Evolutionary conservation across 2,797 vertebrate species (phyloP), one percentile per base, ranked within the genome.

Genomic region (Buceros bicornis): DNA sequence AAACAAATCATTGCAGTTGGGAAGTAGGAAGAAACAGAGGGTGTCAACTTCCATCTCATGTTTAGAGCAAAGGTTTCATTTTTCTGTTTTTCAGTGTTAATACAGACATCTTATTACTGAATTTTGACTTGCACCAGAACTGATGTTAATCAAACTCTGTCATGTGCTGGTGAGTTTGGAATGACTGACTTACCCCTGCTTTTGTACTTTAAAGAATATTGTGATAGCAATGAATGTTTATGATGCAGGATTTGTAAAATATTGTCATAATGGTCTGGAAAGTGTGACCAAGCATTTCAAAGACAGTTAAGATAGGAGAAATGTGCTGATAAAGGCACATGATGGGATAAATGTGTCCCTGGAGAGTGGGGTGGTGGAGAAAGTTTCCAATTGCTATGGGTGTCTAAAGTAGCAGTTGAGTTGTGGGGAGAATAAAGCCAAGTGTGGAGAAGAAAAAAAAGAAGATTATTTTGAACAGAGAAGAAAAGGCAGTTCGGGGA

Each of bases 341-440:
- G 2, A 29, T 35, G 24, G 22, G 15, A 37, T 65, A n/a, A 51
- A 58, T 73, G 37, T 19, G 21, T 22, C 22, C 15, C 8, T 24
- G 14, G 8, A 56, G 20, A 33, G 19, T 48, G 6, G 25, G 3
- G 3, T 26, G 2, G 10, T 11, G 10, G 5, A 33, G 35, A 42
- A 64, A 33, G 16, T 29, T 57, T 26, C 11, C 31, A 50, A 3
- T 50, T 58, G 43, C 9, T 37, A 31, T 1, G 1, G 2, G 3
- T 58, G 20, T 57, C 37, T 80, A 43, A 72, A 87, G 65, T 28
- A 37, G 18, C 45, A 72, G 22, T 16, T 51, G 51, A 51, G 31
- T 37, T 80, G 26, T 58, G 26, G 31, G 31, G 17, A 79, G 16
- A 64, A 50, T 57, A 50, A 62, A 57, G 31, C 17, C 10, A 4